phyloP scores from a whole-genome alignment of 2,888 invertebrate genomes.

The Conchocele bisecta region DNA sequence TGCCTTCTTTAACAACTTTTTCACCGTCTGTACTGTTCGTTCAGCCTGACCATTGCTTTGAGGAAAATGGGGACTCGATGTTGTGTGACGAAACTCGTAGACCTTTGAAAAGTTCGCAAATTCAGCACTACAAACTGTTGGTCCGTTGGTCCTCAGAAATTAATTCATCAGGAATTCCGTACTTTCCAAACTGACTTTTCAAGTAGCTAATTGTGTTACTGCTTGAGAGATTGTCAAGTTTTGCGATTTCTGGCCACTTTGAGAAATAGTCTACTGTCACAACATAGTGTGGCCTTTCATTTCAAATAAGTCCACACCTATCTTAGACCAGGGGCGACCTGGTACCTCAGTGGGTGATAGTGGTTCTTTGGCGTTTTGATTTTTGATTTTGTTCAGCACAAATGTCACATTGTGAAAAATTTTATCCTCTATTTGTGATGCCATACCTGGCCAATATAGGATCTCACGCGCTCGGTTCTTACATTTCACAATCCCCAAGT shows the following conservation, averaged over 20 bases:
- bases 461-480: too few species aligned
- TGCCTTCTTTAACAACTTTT: slow-evolving; percentile 26
- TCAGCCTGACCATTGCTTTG: slow-evolving; percentile 15
- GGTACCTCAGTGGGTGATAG: too few species aligned
- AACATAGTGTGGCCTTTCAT: too few species aligned
- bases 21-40: slow-evolving; percentile 34
- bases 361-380: too few species aligned
- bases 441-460: too few species aligned
- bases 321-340: too few species aligned
- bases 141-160: slow-evolving; percentile 34
- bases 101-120: slow-evolving; percentile 5
- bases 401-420: too few species aligned
- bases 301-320: too few species aligned
- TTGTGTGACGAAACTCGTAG: slow-evolving; percentile 16
- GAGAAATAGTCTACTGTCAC: slow-evolving; percentile 20
- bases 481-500: too few species aligned
- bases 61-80: slow-evolving; percentile 6
- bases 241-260: slow-evolving; percentile 38
- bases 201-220: slow-evolving; percentile 3
- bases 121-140: slow-evolving; percentile 4
- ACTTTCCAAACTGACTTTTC: slow-evolving; percentile 13
- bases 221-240: slow-evolving; percentile 22
- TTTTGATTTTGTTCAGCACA: too few species aligned
- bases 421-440: too few species aligned
- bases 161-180: slow-evolving; percentile 18